phyloP scores from a whole-genome alignment of 1,140 invertebrate species.

The Rhagoletis zephyria region DNA sequence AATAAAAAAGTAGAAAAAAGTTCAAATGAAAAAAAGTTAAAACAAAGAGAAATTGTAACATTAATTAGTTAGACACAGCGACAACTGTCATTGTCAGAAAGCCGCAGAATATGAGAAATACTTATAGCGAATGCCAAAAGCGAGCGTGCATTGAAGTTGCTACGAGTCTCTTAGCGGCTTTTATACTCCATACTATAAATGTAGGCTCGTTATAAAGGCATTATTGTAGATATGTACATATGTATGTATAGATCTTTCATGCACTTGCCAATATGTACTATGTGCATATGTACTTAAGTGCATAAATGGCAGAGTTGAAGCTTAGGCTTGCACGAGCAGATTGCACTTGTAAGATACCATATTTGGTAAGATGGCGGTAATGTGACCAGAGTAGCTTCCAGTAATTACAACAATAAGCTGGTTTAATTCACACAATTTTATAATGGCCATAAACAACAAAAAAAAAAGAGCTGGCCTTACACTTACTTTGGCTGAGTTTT shows the following conservation, averaged over 20 bases:
- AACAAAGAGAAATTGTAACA: constrained; percentile 34
- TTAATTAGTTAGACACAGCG: constrained; percentile 10
- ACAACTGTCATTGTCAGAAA: not conserved
- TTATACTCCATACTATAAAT: not conserved
- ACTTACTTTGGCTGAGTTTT: not conserved
- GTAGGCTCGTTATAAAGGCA: too few species aligned
- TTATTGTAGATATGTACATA: too few species aligned
- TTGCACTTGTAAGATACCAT: not conserved
- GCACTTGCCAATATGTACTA: too few species aligned
- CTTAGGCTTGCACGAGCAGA: constrained; percentile 11
- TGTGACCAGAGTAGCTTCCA: not conserved
- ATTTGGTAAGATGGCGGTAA: constrained; percentile 19
- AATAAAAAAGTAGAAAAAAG: constrained; percentile 6
- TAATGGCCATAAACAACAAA: too few species aligned
- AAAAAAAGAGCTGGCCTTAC: not conserved
- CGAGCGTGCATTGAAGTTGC: not conserved
- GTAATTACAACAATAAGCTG: not conserved
- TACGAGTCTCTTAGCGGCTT: not conserved
- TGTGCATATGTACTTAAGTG: constrained; percentile 19
- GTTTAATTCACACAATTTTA: constrained; percentile 35
- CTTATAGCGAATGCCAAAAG: not conserved
- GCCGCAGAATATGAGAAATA: not conserved
- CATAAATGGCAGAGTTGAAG: constrained; percentile 33
- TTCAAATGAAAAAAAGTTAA: not conserved
- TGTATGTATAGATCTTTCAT: not conserved